Percentiles rank a stretch among this genome's conserved stretches.
These are phyloP conservation scores for Standfussiana lucernea DNA, from an alignment of 2,888 invertebrate species.

Conservation along the genomic window DNA sequence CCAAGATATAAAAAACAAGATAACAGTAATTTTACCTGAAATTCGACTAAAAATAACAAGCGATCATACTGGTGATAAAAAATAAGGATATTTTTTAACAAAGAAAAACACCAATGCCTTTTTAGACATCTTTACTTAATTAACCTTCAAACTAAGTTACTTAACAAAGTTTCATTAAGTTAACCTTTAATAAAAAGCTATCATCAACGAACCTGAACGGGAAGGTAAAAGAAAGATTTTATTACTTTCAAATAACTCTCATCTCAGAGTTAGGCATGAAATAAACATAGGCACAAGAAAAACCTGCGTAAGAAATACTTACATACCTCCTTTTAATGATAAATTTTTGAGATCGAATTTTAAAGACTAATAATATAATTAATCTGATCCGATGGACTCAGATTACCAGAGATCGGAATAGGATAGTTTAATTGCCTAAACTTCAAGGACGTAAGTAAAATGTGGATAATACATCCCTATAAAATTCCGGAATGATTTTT, in stretches of 20 bases:
- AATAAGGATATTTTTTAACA: neutral
- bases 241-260: neutral
- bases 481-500: too few relatives aligned
- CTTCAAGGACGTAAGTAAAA: too few relatives aligned
- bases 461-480: neutral
- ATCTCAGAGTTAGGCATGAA: neutral
- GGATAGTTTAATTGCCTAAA: too few relatives aligned
- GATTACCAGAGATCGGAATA: neutral
- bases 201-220: neutral
- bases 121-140: constrained; percentile 10
- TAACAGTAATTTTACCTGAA: neutral
- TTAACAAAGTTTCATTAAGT: constrained; percentile 11
- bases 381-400: neutral
- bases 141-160: neutral
- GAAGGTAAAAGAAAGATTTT: neutral
- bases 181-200: constrained; percentile 14
- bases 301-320: neutral
- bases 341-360: neutral
- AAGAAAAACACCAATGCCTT: neutral
- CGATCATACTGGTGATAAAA: neutral
- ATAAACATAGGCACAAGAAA: neutral
- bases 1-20: neutral
- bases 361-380: neutral
- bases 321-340: neutral
- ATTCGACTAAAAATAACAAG: neutral